Conservation (phyloP, 2,888 invertebrate genomes). For the Acanthosepion esculentum region DNA sequence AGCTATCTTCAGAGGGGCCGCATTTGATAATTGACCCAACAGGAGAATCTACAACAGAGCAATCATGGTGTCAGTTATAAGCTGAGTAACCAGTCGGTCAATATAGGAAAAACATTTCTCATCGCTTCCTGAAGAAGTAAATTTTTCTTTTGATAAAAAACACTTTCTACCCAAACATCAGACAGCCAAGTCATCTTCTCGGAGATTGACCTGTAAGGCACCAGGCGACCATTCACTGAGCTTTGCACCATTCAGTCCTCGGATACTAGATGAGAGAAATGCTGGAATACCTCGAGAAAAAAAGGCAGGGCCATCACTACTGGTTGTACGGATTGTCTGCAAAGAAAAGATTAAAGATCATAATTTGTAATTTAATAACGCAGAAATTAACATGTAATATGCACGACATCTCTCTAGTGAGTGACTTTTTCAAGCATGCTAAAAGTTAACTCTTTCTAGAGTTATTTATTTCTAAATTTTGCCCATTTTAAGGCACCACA, state of each 20-base stretch:
- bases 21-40: neutral
- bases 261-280: conserved; percentile 45
- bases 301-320: conserved; percentile 33
- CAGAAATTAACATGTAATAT: no score
- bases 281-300: conserved; percentile 45
- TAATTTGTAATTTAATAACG: no score
- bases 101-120: neutral
- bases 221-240: conserved; percentile 43
- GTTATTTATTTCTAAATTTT: no score
- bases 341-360: neutral
- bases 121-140: neutral
- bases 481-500: no score
- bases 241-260: conserved; percentile 44
- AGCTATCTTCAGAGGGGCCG: neutral
- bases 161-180: neutral
- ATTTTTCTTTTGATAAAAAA: neutral
- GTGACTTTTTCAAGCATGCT: no score
- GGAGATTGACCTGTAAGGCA: conserved; percentile 19
- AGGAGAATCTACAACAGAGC: neutral
- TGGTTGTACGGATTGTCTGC: conserved; percentile 38
- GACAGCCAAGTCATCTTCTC: conserved; percentile 38
- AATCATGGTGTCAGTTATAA: neutral
- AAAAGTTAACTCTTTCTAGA: no score
- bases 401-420: no score
- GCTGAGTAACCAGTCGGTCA: neutral